Evolutionary conservation across 2,888 invertebrate genomes (phyloP), one percentile per base, ranked within the genome.

Genomic region (Orthosia incerta): DNA sequence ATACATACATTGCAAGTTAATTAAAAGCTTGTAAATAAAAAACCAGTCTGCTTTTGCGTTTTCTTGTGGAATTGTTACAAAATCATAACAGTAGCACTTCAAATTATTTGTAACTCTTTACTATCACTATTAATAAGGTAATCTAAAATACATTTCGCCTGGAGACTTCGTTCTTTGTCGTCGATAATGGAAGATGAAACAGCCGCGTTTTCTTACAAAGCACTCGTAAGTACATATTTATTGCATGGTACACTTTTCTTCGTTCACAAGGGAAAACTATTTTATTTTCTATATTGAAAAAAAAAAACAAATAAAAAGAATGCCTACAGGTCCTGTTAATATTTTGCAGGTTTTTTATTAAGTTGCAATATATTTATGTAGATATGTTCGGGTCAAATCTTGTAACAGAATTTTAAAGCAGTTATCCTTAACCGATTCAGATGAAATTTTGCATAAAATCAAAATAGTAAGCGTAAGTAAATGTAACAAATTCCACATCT

Each of bases 191-290:
- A 64, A 80, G 15, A 74, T 80, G 26, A 79, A 74, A 73, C 62
- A 68, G 71, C n/a, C n/a, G 13, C 51, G 48, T 74, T 74, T 72
- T 76, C 50, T 62, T 46, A 76, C 23, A 23, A 76, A 66, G 4
- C 59, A n/a, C 0, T 64, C 0, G n/a, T 68, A 68, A 23, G 50
- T 26, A 65, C 20, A 3, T 39, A 55, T 11, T 55, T 65, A 55
- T 39, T 71, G 23, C 50, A 39, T 46, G 56, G 23, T 74, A 53
- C 18, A 39, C 39, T 31, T 65, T 67, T 64, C 56, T 61, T 67
- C 74, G 55, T 16, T 71, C 76, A 62, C 81, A 55, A 65, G 67
- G 65, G 65, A 71, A 73, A 70, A 67, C 71, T 57, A 60, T 53
- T 63, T 64, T 48, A 15, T 15, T 13, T 67, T 69, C 55, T 20